A percentile compares a stretch with the other conserved stretches of the same genome.
phyloP scores from a whole-genome alignment of 2,797 vertebrate genomes.

The Alcedo quadribrachys region DNA sequence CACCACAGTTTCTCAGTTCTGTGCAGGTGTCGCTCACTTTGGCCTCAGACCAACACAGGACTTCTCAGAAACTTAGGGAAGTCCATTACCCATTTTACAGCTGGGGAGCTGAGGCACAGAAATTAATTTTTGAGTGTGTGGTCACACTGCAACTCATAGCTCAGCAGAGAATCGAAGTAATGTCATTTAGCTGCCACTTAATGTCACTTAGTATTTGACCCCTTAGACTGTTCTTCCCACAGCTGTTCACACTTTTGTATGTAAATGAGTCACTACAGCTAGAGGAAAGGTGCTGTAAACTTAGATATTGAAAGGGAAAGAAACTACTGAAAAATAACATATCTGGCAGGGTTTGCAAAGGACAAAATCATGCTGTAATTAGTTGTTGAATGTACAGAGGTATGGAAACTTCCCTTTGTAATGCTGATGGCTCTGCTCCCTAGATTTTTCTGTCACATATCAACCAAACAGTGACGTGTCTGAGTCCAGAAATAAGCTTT shows the following conservation, averaged over 20 bases:
- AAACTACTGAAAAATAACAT: background rate
- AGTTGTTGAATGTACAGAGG: background rate
- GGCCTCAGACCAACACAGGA: background rate
- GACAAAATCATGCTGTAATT: background rate
- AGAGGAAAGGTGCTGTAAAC: background rate
- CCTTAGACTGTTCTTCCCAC: slow-evolving; percentile 34
- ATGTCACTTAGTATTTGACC: slow-evolving; percentile 61
- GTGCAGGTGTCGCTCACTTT: background rate
- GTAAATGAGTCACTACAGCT: slow-evolving; percentile 24
- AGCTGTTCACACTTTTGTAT: slow-evolving; percentile 52
- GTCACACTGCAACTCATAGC: slow-evolving; percentile 35
- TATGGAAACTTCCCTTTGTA: background rate
- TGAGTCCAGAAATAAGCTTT: background rate
- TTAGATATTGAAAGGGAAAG: background rate
- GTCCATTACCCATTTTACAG: background rate
- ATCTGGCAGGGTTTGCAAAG: background rate
- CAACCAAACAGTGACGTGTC: background rate
- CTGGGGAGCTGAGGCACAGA: background rate
- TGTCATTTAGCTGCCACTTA: slow-evolving; percentile 54
- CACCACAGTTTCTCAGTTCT: background rate
- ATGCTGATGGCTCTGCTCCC: background rate
- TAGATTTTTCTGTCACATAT: background rate
- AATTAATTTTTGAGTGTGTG: slow-evolving; percentile 34
- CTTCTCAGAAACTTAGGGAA: background rate
- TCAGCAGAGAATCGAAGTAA: slow-evolving; percentile 55